A percentile compares a stretch with the other conserved stretches of the same genome.
Evolutionary conservation across 1,140 invertebrate genomes (phyloP).

Genomic region (Drosophila tropicalis): DNA sequence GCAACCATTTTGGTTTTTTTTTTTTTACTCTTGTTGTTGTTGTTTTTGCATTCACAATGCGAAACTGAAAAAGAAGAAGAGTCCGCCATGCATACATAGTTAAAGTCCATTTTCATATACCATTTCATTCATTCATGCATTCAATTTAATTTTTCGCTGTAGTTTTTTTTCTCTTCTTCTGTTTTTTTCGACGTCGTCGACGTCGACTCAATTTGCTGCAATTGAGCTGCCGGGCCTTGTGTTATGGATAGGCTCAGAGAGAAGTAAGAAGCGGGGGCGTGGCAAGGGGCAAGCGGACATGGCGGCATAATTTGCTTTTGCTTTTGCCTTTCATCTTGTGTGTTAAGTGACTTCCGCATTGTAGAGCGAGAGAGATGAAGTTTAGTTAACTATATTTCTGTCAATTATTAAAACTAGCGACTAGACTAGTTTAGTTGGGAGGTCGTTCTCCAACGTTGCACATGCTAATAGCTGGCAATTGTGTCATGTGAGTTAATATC

Average conservation of each 20-base stretch:
- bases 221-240: slow-evolving; percentile 34
- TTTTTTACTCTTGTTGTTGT: not conserved
- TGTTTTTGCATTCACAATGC: slow-evolving; percentile 57
- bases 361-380: slow-evolving; percentile 25
- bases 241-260: not conserved
- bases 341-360: slow-evolving; percentile 51
- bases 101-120: slow-evolving; percentile 52
- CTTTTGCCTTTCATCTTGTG: slow-evolving; percentile 29
- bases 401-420: slow-evolving; percentile 26
- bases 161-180: slow-evolving; percentile 24
- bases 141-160: slow-evolving; percentile 63
- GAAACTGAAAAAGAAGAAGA: slow-evolving; percentile 3
- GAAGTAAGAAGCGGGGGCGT: slow-evolving; percentile 7
- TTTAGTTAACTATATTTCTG: slow-evolving; percentile 38
- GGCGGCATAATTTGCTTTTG: slow-evolving; percentile 31
- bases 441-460: slow-evolving; percentile 59
- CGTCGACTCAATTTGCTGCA: slow-evolving; percentile 64
- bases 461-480: slow-evolving; percentile 46
- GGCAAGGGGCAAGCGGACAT: slow-evolving; percentile 16
- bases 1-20: slow-evolving; percentile 59
- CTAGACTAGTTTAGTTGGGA: slow-evolving; percentile 19
- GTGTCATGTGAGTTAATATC: slow-evolving; percentile 26
- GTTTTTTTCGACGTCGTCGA: not conserved
- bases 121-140: slow-evolving; percentile 71
- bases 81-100: slow-evolving; percentile 28